Percentiles rank a stretch among this genome's conserved stretches.
Evolutionary conservation across 2,797 vertebrate species (phyloP).

Genomic region (Urocyon cinereoargenteus): DNA sequence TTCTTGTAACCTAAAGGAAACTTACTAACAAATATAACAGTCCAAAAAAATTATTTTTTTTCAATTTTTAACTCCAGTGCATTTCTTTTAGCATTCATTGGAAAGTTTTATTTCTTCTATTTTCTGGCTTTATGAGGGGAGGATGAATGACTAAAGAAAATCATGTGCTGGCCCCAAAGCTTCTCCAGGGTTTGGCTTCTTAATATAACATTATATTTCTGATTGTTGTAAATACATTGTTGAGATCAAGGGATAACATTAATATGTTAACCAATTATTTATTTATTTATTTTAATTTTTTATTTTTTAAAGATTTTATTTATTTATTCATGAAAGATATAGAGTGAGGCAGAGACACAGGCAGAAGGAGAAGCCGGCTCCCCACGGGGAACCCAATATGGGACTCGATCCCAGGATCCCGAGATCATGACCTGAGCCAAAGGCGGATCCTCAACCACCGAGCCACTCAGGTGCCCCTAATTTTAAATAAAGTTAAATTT

Average conservation of each 20-base stretch:
- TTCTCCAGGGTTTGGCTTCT: not conserved
- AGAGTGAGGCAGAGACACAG: too few species aligned
- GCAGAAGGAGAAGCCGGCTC: too few species aligned
- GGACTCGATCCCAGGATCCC: too few species aligned
- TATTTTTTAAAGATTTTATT: not conserved
- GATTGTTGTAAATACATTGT: not conserved
- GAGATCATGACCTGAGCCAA: too few species aligned
- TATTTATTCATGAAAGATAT: too few species aligned
- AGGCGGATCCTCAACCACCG: too few species aligned
- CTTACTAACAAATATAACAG: not conserved
- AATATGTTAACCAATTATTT: not conserved
- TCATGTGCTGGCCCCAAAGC: not conserved
- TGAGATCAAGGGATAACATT: not conserved
- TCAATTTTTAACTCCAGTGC: not conserved
- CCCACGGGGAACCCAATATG: too few species aligned
- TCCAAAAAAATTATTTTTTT: not conserved
- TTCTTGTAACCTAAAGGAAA: constrained; percentile 22
- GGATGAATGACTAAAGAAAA: constrained; percentile 14
- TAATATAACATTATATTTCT: not conserved
- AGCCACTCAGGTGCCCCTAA: too few species aligned
- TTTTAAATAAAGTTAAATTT: not conserved
- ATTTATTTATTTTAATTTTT: not conserved
- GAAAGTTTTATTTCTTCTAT: not conserved
- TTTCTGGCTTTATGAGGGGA: not conserved
- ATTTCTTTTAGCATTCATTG: not conserved